Percentiles rank a stretch among this genome's conserved stretches.
Evolutionary conservation across 2,113 vertebrate genomes (phyloP).

Genomic region (Caretta caretta): DNA sequence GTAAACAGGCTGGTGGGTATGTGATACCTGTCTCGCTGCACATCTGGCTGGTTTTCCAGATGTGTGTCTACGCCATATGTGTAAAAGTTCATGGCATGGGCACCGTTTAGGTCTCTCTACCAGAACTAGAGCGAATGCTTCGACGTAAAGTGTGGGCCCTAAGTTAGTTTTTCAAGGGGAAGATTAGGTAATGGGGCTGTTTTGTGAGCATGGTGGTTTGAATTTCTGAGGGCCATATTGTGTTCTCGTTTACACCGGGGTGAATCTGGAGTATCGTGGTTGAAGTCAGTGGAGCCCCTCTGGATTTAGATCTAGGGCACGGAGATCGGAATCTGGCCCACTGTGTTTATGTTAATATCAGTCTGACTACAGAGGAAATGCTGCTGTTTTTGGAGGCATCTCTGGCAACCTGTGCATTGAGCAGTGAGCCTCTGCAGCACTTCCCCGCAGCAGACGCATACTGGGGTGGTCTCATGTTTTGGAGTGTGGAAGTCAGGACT

Average conservation of each 20-base stretch:
- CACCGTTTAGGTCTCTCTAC: neutral
- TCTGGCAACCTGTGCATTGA: neutral
- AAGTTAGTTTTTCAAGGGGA: neutral
- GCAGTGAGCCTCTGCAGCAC: neutral
- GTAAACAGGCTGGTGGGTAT: neutral
- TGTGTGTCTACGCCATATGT: no score
- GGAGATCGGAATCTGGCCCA: neutral
- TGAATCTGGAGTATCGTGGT: neutral
- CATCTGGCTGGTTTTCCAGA: neutral
- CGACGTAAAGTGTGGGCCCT: neutral
- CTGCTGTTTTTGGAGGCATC: neutral
- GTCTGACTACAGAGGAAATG: neutral
- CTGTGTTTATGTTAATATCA: neutral
- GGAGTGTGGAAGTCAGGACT: neutral
- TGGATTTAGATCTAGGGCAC: neutral
- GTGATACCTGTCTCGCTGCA: neutral
- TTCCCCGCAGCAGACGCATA: neutral
- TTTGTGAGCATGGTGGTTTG: neutral
- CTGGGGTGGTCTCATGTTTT: neutral
- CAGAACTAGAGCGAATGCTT: neutral
- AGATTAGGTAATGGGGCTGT: neutral
- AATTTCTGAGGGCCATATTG: neutral
- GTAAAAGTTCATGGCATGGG: neutral
- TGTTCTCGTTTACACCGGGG: neutral
- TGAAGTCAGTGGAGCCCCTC: neutral